Percentiles rank a stretch among this genome's conserved stretches.
Evolutionary conservation across 2,888 invertebrate genomes (phyloP).

Genomic region (Tanytarsus gracilentus): DNA sequence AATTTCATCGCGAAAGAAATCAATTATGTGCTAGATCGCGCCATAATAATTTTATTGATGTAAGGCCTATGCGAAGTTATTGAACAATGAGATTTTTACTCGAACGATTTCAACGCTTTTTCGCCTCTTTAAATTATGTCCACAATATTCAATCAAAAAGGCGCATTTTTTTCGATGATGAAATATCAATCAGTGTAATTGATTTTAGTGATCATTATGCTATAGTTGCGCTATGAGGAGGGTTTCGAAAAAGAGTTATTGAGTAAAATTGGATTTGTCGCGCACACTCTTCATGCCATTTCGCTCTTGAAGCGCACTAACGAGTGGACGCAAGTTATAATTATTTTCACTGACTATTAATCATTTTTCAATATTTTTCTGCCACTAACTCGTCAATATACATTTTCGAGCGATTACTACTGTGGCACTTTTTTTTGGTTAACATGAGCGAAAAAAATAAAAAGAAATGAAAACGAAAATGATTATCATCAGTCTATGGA

Average conservation of each 20-base stretch:
- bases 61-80: too few relatives aligned
- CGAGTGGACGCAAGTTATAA: conserved; percentile 9
- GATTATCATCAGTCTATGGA: conserved; percentile 26
- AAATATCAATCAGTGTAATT: background rate
- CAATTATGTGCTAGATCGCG: too few relatives aligned
- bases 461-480: conserved; percentile 9
- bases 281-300: background rate
- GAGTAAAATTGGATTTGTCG: background rate
- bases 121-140: background rate
- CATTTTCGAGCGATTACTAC: background rate
- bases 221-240: background rate
- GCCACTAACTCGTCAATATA: conserved; percentile 9
- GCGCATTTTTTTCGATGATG: too few relatives aligned
- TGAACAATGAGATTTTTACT: too few relatives aligned
- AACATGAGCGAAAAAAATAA: background rate
- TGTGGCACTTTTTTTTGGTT: conserved; percentile 1
- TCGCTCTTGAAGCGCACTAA: background rate
- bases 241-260: too few relatives aligned
- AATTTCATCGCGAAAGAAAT: too few relatives aligned
- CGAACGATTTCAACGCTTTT: too few relatives aligned
- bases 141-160: background rate
- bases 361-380: conserved; percentile 13
- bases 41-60: too few relatives aligned
- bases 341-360: conserved; percentile 21
- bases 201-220: too few relatives aligned